Evolutionary conservation across 1,140 invertebrate genomes (phyloP), one percentile per base, ranked within the genome.

Genomic region (Rhagoletis pomonella): DNA sequence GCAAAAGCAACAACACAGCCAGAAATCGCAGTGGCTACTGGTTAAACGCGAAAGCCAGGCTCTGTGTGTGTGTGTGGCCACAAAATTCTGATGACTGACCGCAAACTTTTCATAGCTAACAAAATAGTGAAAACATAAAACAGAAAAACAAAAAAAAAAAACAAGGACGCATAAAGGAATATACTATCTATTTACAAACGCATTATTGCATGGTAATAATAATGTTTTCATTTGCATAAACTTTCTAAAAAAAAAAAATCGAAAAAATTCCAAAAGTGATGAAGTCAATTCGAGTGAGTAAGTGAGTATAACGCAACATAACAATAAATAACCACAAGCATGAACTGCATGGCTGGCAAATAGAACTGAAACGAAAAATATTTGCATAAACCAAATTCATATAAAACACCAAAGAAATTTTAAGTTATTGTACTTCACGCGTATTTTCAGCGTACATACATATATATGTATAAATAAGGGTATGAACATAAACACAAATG

Each of bases 251-350:
- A n/a, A 73, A 73, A 14, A 4, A 47, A 69, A 47, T 1, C 39
- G 6, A n/a, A n/a, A 73, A 47, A 47, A 44, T 69, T 39, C 42
- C 39, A 42, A 42, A 73, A 73, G 39, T 17, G 67, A 73, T 73
- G 67, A 73, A 73, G 67, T 47, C 67, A 73, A 73, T 73, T 73
- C n/a, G 42, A 73, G 39, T 44, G 67, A 73, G 67, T 73, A 29
- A 29, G 29, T 29, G 29, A 29, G 29, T 29, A 29, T 29, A 29
- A 29, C 29, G 14, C 44, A 73, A 73, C 39, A 73, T 42, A 73
- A 47, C 42, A 73, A 73, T 73, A 73, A 73, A 73, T 73, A 73
- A 73, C 39, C 67, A 47, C 67, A 12, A 73, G 5, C 67, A 73
- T 73, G 44, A 73, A 73, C 17, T 73, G 67, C 44, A 44, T 73